A percentile compares a stretch with the other conserved stretches of the same genome.
phyloP scores from a whole-genome alignment of 2,797 vertebrate species.

The Pseudochirops corinnae region DNA sequence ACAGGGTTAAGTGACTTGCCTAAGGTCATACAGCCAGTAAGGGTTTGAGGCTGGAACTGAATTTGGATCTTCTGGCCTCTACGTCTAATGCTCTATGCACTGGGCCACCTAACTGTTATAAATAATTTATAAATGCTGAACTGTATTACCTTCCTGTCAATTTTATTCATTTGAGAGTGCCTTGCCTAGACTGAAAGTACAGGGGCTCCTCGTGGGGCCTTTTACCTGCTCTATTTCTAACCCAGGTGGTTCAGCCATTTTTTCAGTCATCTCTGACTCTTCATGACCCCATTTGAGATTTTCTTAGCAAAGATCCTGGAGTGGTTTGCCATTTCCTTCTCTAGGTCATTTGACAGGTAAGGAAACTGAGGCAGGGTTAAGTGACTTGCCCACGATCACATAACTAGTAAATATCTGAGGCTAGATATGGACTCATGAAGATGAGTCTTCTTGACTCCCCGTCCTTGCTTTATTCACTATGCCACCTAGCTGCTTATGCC shows the following conservation, averaged over 20 bases:
- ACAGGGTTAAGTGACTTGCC: not conserved
- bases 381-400: not conserved
- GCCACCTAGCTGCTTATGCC: not conserved
- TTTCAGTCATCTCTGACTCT: not conserved
- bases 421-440: not conserved
- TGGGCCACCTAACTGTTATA: not conserved
- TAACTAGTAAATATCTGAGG: not conserved
- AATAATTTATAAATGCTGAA: not conserved
- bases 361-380: not conserved
- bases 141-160: not conserved
- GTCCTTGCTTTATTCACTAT: not conserved
- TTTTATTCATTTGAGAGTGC: not conserved
- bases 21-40: not conserved
- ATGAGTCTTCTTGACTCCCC: not conserved
- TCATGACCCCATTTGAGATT: not conserved
- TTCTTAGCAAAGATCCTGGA: not conserved
- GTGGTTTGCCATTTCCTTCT: not conserved
- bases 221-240: not conserved
- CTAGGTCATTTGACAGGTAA: not conserved
- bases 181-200: not conserved
- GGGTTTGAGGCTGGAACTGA: not conserved
- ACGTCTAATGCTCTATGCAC: too few relatives aligned
- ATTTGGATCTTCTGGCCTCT: not conserved
- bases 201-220: not conserved
- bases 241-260: not conserved